Conservation (phyloP, 2,888 invertebrate genomes). For the Drosophila neonasuta region DNA sequence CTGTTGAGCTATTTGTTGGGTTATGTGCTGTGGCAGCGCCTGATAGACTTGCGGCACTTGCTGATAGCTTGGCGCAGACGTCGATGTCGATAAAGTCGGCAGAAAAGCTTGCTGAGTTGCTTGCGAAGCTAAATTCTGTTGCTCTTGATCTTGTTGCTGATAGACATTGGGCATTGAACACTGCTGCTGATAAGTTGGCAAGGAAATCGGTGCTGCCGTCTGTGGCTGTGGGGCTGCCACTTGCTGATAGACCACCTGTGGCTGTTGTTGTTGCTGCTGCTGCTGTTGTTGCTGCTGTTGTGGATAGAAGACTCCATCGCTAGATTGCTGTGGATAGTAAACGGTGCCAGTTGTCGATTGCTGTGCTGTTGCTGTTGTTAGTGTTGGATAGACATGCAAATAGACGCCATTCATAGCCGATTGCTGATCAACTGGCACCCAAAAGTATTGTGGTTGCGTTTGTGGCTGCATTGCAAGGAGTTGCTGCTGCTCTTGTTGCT, state of each 20-base stretch:
- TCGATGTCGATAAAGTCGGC: not conserved
- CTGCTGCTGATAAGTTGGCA: not conserved
- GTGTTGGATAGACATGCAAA: not conserved
- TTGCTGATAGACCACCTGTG: not conserved
- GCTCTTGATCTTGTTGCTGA: not conserved
- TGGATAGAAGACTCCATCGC: not conserved
- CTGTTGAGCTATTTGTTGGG: not conserved
- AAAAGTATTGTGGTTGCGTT: not conserved
- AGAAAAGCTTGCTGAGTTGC: not conserved
- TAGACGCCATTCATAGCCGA: not conserved
- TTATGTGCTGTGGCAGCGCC: not conserved
- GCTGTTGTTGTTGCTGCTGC: not conserved
- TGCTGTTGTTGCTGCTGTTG: not conserved
- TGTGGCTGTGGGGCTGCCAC: not conserved
- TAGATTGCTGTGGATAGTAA: not conserved
- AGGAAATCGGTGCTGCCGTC: not conserved
- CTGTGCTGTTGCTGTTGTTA: not conserved
- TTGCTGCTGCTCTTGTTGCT: slow-evolving; percentile 1
- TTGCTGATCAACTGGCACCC: not conserved
- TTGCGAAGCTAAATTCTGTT: too few species aligned
- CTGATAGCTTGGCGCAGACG: not conserved
- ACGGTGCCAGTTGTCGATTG: not conserved
- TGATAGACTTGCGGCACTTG: not conserved
- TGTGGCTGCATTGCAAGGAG: not conserved
- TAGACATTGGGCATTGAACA: not conserved